A percentile compares a stretch with the other conserved stretches of the same genome.
Evolutionary conservation across 2,888 invertebrate genomes (phyloP).

Genomic region (Eueremaeus valkanovi): DNA sequence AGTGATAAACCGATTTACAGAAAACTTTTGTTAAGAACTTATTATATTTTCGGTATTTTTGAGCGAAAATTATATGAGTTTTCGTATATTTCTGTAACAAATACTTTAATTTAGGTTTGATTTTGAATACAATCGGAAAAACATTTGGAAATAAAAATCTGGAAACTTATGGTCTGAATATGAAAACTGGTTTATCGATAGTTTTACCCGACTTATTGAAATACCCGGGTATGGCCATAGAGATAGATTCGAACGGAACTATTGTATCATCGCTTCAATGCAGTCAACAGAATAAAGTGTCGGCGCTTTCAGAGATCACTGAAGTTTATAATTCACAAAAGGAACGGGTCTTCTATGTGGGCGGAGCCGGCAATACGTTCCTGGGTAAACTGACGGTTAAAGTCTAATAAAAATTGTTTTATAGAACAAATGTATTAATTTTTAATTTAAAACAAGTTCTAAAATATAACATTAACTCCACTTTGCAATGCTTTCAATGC

Average conservation of each 20-base stretch:
- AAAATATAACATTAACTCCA: no score
- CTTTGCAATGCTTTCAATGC: no score
- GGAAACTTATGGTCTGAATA: slow-evolving; percentile 11
- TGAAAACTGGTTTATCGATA: slow-evolving; percentile 29
- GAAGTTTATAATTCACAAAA: neutral
- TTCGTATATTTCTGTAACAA: neutral
- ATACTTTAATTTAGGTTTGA: neutral
- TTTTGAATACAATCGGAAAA: slow-evolving; percentile 20
- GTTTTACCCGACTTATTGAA: slow-evolving; percentile 34
- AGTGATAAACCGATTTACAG: slow-evolving; percentile 28
- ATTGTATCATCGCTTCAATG: slow-evolving; percentile 17
- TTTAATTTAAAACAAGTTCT: no score
- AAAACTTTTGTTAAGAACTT: slow-evolving; percentile 34
- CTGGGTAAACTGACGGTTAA: no score
- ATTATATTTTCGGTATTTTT: slow-evolving; percentile 34
- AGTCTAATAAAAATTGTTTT: no score
- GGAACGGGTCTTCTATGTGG: neutral
- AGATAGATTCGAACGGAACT: slow-evolving; percentile 23
- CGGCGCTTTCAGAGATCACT: slow-evolving; percentile 25
- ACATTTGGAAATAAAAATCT: neutral
- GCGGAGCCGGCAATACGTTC: neutral
- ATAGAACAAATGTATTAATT: no score
- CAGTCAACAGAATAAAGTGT: slow-evolving; percentile 14
- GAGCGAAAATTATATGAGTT: no score
- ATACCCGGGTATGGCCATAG: slow-evolving; percentile 38